Evolutionary conservation across 2,888 invertebrate species (phyloP).

Genomic region (Neuroscelio doddi): DNA sequence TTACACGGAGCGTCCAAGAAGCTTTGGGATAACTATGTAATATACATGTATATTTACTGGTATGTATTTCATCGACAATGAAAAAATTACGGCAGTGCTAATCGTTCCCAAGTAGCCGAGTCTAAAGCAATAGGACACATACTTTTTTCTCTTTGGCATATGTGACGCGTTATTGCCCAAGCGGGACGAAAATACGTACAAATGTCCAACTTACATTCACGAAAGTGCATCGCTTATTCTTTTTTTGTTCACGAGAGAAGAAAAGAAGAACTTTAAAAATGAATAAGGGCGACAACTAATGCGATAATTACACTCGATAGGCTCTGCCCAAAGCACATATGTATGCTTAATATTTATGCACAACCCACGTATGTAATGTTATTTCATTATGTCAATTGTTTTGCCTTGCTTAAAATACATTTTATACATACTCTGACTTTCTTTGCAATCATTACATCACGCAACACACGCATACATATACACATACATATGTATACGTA

Average conservation of each 20-base stretch:
- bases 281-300: too few relatives aligned
- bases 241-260: slow-evolving; percentile 2
- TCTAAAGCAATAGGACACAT: slow-evolving; percentile 30
- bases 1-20: slow-evolving; percentile 4
- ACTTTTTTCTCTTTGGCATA: slow-evolving; percentile 19
- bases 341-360: slow-evolving; percentile 55
- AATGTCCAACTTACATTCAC: slow-evolving; percentile 10
- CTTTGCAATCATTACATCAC: slow-evolving; percentile 15
- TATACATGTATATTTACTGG: not conserved
- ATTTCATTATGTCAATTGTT: slow-evolving; percentile 54
- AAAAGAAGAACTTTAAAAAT: slow-evolving; percentile 7
- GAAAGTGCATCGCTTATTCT: not conserved
- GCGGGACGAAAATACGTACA: slow-evolving; percentile 55
- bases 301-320: slow-evolving; percentile 34
- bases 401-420: slow-evolving; percentile 61
- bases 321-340: slow-evolving; percentile 52
- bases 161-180: slow-evolving; percentile 48
- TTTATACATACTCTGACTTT: slow-evolving; percentile 57
- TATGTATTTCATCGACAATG: slow-evolving; percentile 22
- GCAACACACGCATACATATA: slow-evolving; percentile 23
- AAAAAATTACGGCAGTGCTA: slow-evolving; percentile 42
- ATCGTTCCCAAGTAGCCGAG: too few relatives aligned
- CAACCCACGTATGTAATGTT: slow-evolving; percentile 57
- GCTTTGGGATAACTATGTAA: too few relatives aligned
- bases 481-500: slow-evolving; percentile 15